Evolutionary conservation across 2,888 invertebrate species (phyloP).

Genomic region (Pammene fasciana): DNA sequence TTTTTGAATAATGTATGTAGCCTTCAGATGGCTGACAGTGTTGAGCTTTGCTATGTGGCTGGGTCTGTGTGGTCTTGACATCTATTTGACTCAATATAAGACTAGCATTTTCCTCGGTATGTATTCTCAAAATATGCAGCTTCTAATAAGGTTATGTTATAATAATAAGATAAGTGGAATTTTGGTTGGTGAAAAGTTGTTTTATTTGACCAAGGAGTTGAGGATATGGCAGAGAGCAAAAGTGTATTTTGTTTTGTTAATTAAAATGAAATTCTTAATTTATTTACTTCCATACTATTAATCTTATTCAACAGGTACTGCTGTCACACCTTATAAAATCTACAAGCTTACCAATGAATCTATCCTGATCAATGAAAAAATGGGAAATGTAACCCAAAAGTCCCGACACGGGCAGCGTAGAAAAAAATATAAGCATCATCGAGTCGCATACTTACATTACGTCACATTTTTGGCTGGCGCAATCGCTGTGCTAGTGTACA

Average conservation of each 20-base stretch:
- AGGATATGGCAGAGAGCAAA: no score
- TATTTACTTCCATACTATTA: no score
- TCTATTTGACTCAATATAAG: conserved; percentile 46
- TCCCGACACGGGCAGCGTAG: conserved; percentile 13
- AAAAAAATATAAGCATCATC: conserved; percentile 33
- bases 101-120: conserved; percentile 18
- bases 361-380: not conserved
- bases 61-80: conserved; percentile 60
- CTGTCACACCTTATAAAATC: conserved; percentile 10
- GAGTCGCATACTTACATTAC: conserved; percentile 51
- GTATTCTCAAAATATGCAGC: no score
- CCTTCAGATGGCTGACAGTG: conserved; percentile 70
- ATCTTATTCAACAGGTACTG: conserved; percentile 10
- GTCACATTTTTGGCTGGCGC: conserved; percentile 64
- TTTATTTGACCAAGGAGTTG: no score
- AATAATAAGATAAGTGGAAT: no score
- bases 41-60: conserved; percentile 68
- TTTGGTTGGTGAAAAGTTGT: no score
- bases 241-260: no score
- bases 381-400: conserved; percentile 13
- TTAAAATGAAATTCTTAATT: no score
- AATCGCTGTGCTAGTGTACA: conserved; percentile 57
- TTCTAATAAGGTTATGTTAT: no score
- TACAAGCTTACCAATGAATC: conserved; percentile 24
- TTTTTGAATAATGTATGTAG: conserved; percentile 68